A percentile compares a stretch with the other conserved stretches of the same genome.
Conservation (phyloP, 92 coral and sea anemone species). For the Heteractis magnifica region DNA sequence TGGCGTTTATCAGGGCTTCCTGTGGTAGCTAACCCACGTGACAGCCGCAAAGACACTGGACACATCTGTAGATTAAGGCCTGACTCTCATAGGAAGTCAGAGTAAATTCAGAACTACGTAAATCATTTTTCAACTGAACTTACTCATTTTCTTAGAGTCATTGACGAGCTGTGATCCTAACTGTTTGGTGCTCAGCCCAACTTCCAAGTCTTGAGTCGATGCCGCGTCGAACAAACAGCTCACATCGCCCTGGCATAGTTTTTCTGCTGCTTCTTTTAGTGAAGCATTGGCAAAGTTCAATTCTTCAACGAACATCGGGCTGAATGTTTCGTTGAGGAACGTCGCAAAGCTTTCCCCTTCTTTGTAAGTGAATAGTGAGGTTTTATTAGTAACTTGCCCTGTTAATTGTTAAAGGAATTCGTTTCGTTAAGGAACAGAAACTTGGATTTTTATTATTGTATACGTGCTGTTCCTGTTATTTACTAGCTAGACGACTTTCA, state of each 20-base stretch:
- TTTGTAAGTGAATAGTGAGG: slow-evolving; percentile 35
- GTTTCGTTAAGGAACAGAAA: too few species aligned
- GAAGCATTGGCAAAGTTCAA: slow-evolving; percentile 19
- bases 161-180: slow-evolving; percentile 44
- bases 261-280: slow-evolving; percentile 28
- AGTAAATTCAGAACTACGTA: not conserved
- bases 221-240: slow-evolving; percentile 66
- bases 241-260: slow-evolving; percentile 37
- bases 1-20: too few species aligned
- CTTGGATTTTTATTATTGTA: not conserved
- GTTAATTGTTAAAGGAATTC: not conserved
- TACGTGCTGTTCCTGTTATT: not conserved
- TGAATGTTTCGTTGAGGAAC: slow-evolving; percentile 22
- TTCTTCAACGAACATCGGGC: slow-evolving; percentile 52
- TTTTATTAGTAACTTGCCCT: slow-evolving; percentile 44
- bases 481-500: too few species aligned
- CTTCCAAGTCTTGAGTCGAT: slow-evolving; percentile 43
- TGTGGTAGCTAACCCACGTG: too few species aligned
- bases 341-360: slow-evolving; percentile 15
- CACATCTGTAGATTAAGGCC: too few species aligned
- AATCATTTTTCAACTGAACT: not conserved
- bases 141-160: slow-evolving; percentile 60
- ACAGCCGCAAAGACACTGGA: too few species aligned
- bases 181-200: slow-evolving; percentile 51
- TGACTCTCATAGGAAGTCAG: too few species aligned